A percentile compares a stretch with the other conserved stretches of the same genome.
phyloP scores from a whole-genome alignment of 2,797 vertebrate genomes.

The Ambastaia sidthimunki region DNA sequence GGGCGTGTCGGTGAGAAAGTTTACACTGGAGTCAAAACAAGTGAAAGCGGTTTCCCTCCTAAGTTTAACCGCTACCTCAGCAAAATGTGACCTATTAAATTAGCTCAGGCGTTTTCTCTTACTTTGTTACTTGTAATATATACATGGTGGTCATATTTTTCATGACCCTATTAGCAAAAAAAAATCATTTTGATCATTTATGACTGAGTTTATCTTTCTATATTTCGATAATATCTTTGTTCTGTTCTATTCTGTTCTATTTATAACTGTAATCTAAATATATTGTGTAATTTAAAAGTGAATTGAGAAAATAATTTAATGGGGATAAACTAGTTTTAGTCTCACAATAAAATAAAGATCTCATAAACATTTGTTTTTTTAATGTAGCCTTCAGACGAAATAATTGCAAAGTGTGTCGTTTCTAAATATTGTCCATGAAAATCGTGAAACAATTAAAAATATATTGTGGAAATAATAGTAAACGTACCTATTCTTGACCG shows the following conservation, averaged over 20 bases:
- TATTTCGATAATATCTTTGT: neutral
- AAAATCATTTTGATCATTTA: neutral
- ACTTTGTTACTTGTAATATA: neutral
- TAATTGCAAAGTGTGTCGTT: conserved; percentile 58
- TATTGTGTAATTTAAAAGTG: neutral
- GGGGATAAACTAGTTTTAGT: neutral
- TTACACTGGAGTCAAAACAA: conserved; percentile 61
- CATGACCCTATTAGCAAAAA: neutral
- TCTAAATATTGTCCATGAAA: conserved; percentile 67
- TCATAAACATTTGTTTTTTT: neutral
- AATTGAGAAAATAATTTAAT: neutral
- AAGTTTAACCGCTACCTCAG: conserved; percentile 55
- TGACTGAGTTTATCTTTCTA: neutral
- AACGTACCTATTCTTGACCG: conserved; percentile 82
- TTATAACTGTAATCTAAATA: neutral
- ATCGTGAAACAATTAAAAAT: conserved; percentile 78
- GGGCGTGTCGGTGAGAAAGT: conserved; percentile 76
- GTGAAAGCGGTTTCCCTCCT: conserved; percentile 50
- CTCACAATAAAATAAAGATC: neutral
- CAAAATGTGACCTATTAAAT: neutral
- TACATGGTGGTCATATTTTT: neutral
- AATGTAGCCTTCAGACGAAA: conserved; percentile 53
- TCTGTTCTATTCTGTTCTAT: neutral
- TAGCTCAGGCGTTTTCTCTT: neutral
- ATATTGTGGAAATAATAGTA: conserved; percentile 75